Percentiles rank a stretch among this genome's conserved stretches.
Evolutionary conservation across 2,113 vertebrate species (phyloP).

Genomic region (cattle (Bos taurus)): DNA sequence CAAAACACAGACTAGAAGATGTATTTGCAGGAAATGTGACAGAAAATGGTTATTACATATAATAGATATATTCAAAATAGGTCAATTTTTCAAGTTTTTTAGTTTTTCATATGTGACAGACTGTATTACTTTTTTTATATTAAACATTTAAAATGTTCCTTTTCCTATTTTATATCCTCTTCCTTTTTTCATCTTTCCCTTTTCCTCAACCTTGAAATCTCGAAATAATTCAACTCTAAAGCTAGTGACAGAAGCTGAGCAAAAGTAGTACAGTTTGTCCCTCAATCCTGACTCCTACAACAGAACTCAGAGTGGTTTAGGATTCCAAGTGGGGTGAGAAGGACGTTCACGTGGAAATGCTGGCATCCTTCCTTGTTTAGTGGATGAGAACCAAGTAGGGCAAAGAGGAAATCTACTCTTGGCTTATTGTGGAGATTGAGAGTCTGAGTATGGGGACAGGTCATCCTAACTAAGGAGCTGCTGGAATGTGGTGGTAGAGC

Average conservation of each 20-base stretch:
- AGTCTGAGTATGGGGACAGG: background rate
- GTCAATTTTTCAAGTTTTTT: background rate
- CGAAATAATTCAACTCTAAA: background rate
- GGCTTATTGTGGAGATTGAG: background rate
- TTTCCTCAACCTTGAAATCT: background rate
- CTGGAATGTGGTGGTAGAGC: background rate
- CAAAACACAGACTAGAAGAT: background rate
- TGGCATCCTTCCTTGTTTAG: background rate
- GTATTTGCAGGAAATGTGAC: background rate
- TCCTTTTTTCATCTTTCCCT: background rate
- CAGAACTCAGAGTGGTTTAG: background rate
- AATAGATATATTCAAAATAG: background rate
- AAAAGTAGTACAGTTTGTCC: background rate
- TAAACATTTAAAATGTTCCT: background rate
- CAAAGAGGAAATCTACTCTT: background rate
- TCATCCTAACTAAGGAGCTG: background rate
- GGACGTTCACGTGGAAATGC: background rate
- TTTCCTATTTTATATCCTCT: background rate
- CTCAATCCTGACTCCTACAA: background rate
- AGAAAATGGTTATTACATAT: background rate
- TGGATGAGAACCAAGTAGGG: background rate
- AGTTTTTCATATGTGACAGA: background rate
- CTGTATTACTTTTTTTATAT: background rate
- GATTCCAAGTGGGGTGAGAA: background rate
- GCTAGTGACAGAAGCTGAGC: background rate